phyloP scores from a whole-genome alignment of 64 coral and sea anemone genomes.

The Pocillopora verrucosa region DNA sequence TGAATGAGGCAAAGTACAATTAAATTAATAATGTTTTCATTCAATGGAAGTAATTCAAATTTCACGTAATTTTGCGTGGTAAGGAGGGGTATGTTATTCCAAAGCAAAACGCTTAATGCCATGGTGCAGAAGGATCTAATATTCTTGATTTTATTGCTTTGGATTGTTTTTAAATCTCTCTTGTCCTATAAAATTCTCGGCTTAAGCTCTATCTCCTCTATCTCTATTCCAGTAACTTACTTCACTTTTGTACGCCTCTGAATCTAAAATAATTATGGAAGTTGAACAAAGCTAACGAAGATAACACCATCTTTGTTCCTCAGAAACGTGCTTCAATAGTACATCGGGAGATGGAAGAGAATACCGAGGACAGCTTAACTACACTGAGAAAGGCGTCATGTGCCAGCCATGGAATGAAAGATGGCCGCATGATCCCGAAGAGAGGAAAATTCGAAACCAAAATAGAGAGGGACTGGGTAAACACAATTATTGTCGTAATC shows the following conservation, averaged over 20 bases:
- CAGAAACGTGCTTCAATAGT: conserved; percentile 66
- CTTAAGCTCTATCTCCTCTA: too few relatives aligned
- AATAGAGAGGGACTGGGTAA: conserved; percentile 69
- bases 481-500: conserved; percentile 97
- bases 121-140: too few relatives aligned
- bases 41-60: too few relatives aligned
- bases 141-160: too few relatives aligned
- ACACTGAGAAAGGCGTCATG: conserved; percentile 81
- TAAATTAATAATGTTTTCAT: neutral
- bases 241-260: too few relatives aligned
- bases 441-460: conserved; percentile 32
- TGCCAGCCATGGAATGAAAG: conserved; percentile 94
- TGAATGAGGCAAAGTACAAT: neutral
- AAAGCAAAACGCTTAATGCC: neutral
- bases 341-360: conserved; percentile 62
- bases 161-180: too few relatives aligned
- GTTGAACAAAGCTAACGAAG: neutral
- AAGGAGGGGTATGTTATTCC: too few relatives aligned
- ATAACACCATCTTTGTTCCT: neutral
- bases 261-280: too few relatives aligned
- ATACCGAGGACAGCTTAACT: conserved; percentile 82
- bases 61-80: too few relatives aligned
- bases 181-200: too few relatives aligned
- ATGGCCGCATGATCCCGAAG: conserved; percentile 81
- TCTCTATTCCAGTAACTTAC: too few relatives aligned